phyloP scores from a whole-genome alignment of 2,888 invertebrate species.

The Geophilus truncorum region DNA sequence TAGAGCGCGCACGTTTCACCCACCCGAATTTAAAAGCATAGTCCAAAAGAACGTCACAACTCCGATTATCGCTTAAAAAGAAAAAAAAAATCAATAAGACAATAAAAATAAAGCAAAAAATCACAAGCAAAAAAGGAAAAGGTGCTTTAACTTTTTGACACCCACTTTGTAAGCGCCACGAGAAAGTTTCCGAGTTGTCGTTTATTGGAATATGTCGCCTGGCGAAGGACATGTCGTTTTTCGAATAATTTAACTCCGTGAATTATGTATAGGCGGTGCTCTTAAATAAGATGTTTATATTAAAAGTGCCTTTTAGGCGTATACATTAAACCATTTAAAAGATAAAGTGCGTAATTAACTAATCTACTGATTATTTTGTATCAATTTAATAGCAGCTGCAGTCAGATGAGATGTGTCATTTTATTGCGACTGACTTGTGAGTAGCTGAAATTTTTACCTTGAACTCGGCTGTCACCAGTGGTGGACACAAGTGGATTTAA shows the following conservation, averaged over 20 bases:
- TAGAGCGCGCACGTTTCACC: conserved; percentile 3
- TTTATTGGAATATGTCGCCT: background rate
- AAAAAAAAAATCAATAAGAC: background rate
- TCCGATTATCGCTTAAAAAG: conserved; percentile 16
- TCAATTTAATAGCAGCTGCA: background rate
- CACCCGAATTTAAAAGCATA: background rate
- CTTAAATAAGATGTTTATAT: background rate
- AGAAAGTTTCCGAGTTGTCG: background rate
- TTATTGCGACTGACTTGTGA: background rate
- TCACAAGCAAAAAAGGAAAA: background rate
- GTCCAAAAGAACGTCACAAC: background rate
- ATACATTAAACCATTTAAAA: no score
- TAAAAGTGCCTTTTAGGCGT: no score
- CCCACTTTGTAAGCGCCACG: background rate
- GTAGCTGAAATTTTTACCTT: background rate
- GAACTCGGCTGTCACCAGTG: background rate
- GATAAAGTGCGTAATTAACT: no score
- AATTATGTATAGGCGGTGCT: background rate
- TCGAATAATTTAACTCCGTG: no score
- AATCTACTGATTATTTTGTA: no score
- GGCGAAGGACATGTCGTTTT: background rate
- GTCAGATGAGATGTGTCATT: background rate
- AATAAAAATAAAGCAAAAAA: background rate
- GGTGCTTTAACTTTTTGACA: background rate
- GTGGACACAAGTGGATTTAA: conserved; percentile 13